Conservation (phyloP, 2,888 invertebrate genomes). For the Hirtodrosophila trivittata region DNA sequence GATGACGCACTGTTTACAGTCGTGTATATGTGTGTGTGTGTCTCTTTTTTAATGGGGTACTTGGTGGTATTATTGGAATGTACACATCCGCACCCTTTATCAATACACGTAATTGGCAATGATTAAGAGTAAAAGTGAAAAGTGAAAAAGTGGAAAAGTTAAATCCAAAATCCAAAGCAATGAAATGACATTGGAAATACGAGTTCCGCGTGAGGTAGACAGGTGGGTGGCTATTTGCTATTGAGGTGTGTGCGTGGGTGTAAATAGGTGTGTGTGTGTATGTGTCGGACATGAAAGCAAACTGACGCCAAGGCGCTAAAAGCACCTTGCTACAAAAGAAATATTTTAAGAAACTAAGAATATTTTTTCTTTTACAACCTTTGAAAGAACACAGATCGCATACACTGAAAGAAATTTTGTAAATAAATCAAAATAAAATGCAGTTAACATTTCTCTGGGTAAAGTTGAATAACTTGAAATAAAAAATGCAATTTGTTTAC, state of each 20-base stretch:
- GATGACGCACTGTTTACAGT: slow-evolving; percentile 63
- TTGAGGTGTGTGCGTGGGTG: slow-evolving; percentile 19
- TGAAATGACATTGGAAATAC: slow-evolving; percentile 60
- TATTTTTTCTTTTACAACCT: too few species aligned
- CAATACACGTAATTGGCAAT: slow-evolving; percentile 61
- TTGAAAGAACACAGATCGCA: slow-evolving; percentile 25
- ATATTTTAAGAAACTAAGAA: neutral
- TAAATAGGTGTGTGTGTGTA: slow-evolving; percentile 8
- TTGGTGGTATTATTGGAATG: slow-evolving; percentile 23
- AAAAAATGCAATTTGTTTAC: too few species aligned
- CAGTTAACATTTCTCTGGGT: neutral
- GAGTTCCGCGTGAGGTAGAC: slow-evolving; percentile 40
- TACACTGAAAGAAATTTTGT: slow-evolving; percentile 21
- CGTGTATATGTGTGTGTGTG: neutral
- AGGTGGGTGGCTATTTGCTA: slow-evolving; percentile 34
- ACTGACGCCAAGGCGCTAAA: slow-evolving; percentile 47
- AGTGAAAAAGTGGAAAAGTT: too few species aligned
- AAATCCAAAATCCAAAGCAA: slow-evolving; percentile 32
- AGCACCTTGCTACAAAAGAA: slow-evolving; percentile 42
- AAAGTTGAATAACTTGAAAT: neutral
- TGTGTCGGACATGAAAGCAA: slow-evolving; percentile 31
- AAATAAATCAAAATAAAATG: neutral
- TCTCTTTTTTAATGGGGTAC: slow-evolving; percentile 10
- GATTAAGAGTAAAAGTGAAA: slow-evolving; percentile 38
- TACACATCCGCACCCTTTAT: slow-evolving; percentile 50